These are phyloP conservation scores for Sebastes flavidus DNA, from an alignment of 2,797 vertebrate species.

Conservation along the genomic window DNA sequence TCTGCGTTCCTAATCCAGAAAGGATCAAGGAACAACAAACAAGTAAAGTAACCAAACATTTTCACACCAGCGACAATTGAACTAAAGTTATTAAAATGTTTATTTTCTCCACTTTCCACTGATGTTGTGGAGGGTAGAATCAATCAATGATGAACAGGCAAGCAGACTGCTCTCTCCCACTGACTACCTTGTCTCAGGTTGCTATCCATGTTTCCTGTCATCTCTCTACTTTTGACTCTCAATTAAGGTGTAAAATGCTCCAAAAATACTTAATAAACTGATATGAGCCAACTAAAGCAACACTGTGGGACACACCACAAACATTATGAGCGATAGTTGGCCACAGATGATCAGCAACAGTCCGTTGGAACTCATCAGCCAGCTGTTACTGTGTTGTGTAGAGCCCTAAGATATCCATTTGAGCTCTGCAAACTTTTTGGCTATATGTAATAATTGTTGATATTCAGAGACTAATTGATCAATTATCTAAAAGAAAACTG, in stretches of 20 bases:
- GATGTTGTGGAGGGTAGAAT: no score
- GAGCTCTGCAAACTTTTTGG: neutral
- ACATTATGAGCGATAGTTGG: fast-evolving
- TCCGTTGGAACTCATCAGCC: neutral
- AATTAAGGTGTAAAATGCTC: neutral
- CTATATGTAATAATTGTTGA: neutral
- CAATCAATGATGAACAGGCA: no score
- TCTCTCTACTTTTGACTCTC: neutral
- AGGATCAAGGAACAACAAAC: neutral
- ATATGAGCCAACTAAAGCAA: neutral
- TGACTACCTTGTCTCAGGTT: neutral
- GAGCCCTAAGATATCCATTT: neutral
- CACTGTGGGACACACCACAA: no score
- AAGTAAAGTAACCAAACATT: neutral
- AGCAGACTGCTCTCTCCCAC: no score
- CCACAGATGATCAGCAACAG: no score
- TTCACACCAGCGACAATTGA: neutral
- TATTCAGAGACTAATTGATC: neutral
- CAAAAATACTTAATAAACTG: neutral
- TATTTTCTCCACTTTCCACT: no score
- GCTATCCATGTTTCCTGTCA: neutral
- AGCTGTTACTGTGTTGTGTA: neutral
- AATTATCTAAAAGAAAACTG: neutral
- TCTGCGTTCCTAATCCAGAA: neutral
- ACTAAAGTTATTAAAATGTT: neutral